Evolutionary conservation across 2,797 vertebrate genomes (phyloP).

Genomic region (Anisognathus igniventris): DNA sequence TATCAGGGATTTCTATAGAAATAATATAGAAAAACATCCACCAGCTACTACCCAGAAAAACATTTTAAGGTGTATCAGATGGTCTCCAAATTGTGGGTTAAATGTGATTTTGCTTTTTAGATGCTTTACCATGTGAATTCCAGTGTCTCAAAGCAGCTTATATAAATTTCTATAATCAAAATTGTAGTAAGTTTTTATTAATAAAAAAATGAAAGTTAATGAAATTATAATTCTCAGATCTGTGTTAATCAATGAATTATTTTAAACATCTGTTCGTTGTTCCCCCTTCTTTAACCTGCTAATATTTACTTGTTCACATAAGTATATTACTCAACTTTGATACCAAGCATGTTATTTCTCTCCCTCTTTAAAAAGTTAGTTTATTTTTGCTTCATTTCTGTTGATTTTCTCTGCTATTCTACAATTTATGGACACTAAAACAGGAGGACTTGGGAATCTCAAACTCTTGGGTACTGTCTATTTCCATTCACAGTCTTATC

Average conservation of each 20-base stretch:
- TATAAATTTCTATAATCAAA: background rate
- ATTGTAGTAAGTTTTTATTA: background rate
- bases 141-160: background rate
- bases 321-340: accelerated
- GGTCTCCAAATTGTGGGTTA: background rate
- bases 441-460: background rate
- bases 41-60: background rate
- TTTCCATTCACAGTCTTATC: background rate
- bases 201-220: background rate
- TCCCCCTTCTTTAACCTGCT: background rate
- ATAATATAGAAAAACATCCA: background rate
- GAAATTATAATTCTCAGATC: background rate
- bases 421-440: background rate
- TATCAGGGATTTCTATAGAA: background rate
- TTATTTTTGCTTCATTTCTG: background rate
- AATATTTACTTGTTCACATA: background rate
- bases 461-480: background rate
- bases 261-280: background rate
- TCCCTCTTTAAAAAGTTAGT: background rate
- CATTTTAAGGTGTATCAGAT: background rate
- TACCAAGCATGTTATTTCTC: background rate
- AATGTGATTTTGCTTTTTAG: background rate
- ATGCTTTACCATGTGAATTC: background rate
- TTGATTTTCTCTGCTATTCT: background rate
- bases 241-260: background rate